Base-by-base conservation (phyloP, 37 sponge, comb jelly and placozoan genomes). In the Haliclona indistincta region DNA sequence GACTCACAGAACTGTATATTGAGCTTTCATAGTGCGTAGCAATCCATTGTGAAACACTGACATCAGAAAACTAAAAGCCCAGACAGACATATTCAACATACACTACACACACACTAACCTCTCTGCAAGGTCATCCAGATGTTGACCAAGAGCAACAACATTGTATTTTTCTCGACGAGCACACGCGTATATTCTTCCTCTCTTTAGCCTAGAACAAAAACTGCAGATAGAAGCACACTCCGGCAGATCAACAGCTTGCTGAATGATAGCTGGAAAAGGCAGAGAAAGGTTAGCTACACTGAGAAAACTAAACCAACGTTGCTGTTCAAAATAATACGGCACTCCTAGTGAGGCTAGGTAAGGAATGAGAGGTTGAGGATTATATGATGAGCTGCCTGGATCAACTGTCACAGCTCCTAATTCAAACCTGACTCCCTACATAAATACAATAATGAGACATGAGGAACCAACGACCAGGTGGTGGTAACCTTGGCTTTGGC, bases 21-120 rank as follows among this genome's bases (percentile, higher is more conserved):
- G 63, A 5, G 96, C 96, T 56, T 95, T 95, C 96, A 95, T 95
- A 35, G 96, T 95, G 13, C 92, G 75, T n/a, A 95, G 81, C 38
- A 88, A 81, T 4, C 96, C 96, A 67, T 95, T 95, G 63, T 95
- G 96, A 47, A 95, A 95, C 20, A 67, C 65, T 1, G 89, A 84
- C 96, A 95, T 95, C 60, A 95, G 77, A 71, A 95, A 95, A 76
- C 96, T 58, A 58, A n/a, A 20, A 58, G 28, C 11, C 6, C 11
- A n/a, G 15, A 58, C 13, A 25, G 7, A 51, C 17, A 25, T 23
- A 29, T 25, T 15, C 53, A 75, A 30, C 33, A 17, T 66, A 15
- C 8, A 13, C 8, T 20, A 73, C 41, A 19, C 8, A 33, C 17
- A n/a, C 71, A 17, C 25, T 17, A 43, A 73, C 60, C 60, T 95